Base-by-base conservation (phyloP, 1,140 invertebrate species). In the Metaphire vulgaris region DNA sequence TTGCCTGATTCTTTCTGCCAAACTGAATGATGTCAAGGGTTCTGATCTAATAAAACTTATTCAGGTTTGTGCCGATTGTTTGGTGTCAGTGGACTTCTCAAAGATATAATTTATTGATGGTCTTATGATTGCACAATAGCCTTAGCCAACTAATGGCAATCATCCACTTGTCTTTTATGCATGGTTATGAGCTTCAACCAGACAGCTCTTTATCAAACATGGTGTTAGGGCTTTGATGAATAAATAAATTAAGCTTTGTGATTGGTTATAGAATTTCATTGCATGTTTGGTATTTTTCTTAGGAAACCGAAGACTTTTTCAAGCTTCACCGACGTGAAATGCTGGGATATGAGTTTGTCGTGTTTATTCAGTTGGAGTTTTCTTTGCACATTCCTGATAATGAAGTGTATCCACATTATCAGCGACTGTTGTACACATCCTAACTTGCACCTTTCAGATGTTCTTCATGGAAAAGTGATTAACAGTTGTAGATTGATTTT, bases 11-110 rank as follows among this genome's bases (percentile, higher is more conserved):
- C 87, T 99, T 1, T 94, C 95, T 34, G 95, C 96, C 56, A 99
- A 99, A 87, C 89, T 99, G 76, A 98, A 98, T 85, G 96, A 99
- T 83, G 91, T 96, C 30, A 98, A 97, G 87, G 94, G 95, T 56
- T 91, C 93, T 80, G 88, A 90, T 65, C 88, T 98, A 64, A 93
- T 92, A 83, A 89, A 90, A 72, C 87, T 98, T 26, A 92, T 97
- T 74, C 94, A 97, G 89, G 93, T 94, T 88, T 84, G 79, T 72
- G 1, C 41, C n/a, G 2, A 67, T 16, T 72, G 29, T 72, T 32
- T 31, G 2, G n/a, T 21, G 29, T 31, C 21, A 0, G 29, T 0
- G 0, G 29, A 34, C 29, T 2, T 66, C 33, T 15, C 2, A 56
- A 56, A 56, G 2, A 56, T 41, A n/a, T n/a, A n/a, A n/a, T n/a